Base-by-base conservation (phyloP, 1,140 invertebrate genomes). In the Anoplophora glabripennis region DNA sequence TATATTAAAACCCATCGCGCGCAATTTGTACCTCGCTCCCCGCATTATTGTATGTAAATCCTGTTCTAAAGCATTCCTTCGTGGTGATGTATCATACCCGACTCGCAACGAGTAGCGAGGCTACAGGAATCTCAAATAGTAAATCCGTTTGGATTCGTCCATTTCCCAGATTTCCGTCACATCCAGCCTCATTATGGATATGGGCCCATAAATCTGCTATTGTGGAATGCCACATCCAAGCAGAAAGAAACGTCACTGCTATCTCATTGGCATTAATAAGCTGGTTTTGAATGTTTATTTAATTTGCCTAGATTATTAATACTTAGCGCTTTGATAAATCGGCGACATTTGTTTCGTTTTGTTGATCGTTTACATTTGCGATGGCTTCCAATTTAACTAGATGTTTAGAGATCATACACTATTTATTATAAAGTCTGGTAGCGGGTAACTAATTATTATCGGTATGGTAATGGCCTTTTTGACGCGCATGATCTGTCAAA, bases 141-240 rank as follows among this genome's bases (percentile, higher is more conserved):
- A 54, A 54, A 54, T 54, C 41, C 52, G 44, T 9, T n/a, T 15
- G 36, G 38, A 54, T 44, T 54, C 52, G 44, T 33, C 34, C 44
- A 54, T 54, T 52, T 40, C 38, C 10, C 52, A 54, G 52, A 54
- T 54, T 54, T 54, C 52, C 52, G 52, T 59, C 57, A 53, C 45
- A 53, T 45, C 47, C 44, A 54, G 53, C 37, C 45, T 37, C 53
- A 46, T 56, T 56, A 47, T 47, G 45, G 37, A 48, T 46, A 56
- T 47, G 37, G 34, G 36, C 37, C 36, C 35, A 56, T 56, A 57
- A 49, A 47, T 57, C 47, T 42, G 35, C 47, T 47, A 47, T 57
- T 57, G 42, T 57, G 47, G 45, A 49, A 42, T 42, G 48, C 37
- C 38, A 12, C 28, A 35, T 18, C 28, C 33, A 47, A 34, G 33